These are phyloP conservation scores for Lottia scabra DNA, from an alignment of 2,888 invertebrate species.

Conservation along the genomic window DNA sequence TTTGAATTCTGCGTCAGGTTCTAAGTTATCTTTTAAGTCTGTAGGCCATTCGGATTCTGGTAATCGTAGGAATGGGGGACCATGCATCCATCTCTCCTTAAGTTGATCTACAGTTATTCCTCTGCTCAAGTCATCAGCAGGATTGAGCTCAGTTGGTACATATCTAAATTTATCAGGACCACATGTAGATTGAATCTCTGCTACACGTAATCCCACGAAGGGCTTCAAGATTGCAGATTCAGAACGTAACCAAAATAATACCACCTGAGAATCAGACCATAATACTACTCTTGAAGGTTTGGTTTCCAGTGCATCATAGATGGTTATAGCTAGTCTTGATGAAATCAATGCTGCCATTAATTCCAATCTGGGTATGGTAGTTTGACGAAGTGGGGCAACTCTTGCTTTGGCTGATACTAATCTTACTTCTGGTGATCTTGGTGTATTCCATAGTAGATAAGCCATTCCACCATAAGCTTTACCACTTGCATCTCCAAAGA, in stretches of 20 bases:
- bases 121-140: conserved; percentile 20
- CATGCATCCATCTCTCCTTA: conserved; percentile 12
- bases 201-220: conserved; percentile 4
- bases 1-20: neutral
- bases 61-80: conserved; percentile 9
- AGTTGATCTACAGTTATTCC: conserved; percentile 10
- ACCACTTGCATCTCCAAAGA: conserved; percentile 19
- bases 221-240: conserved; percentile 12
- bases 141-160: conserved; percentile 14
- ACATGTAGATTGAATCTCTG: conserved; percentile 16
- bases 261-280: conserved; percentile 2
- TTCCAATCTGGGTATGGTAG: conserved; percentile 19
- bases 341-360: conserved; percentile 19
- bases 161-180: neutral
- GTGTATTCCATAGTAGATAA: conserved; percentile 10
- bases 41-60: conserved; percentile 1
- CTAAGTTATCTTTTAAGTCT: neutral
- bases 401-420: conserved; percentile 15
- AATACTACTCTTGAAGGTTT: conserved; percentile 7
- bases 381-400: conserved; percentile 21
- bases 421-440: neutral
- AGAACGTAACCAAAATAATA: conserved; percentile 15
- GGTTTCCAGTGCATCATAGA: conserved; percentile 7
- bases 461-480: conserved; percentile 14
- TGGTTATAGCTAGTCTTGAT: conserved; percentile 17